Base-by-base conservation (phyloP, 2,797 vertebrate species). In the Protosalanx chinensis region DNA sequence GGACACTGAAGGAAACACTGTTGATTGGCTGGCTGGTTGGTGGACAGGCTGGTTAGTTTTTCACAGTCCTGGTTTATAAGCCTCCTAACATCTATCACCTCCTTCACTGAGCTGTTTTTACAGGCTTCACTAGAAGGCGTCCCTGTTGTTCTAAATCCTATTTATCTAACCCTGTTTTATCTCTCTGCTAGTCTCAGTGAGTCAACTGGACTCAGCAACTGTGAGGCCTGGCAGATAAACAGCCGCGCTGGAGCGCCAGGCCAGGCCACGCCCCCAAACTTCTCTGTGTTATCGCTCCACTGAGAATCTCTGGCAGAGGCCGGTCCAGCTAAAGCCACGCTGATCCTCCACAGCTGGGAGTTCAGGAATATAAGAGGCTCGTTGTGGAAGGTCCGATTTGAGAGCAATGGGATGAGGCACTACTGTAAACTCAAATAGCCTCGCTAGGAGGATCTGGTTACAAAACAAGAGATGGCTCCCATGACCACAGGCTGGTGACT, bases 341-440 rank as follows among this genome's bases (percentile, higher is more conserved):
- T 76, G 69, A 77, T 76, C 53, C 58, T 27, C 60, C 64, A 67
- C 66, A 68, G 66, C 66, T 68, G 72, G 53, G 51, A 56, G 51
- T 64, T 35, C 68, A 64, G 68, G 79, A 75, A 77, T 37, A 77
- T 67, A 76, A 79, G 51, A 66, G 62, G 69, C 67, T 68, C 37
- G 70, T 67, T 71, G 68, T 74, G 27, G 32, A 33, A 68, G 63
- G 79, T 74, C 67, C 67, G 67, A 62, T 71, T 66, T 68, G 58
- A 68, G 20, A 63, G 64, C 59, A 72, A 71, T 37, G 33, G 29
- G 49, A 51, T 71, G 62, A 59, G 64, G 35, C 56, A n/a, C 33
- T 51, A 18, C n/a, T 59, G 18, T n/a, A 29, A 49, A 67, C 62
- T 32, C 3, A 20, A 6, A 16, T 58, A 30, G 23, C 37, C 30